These are phyloP conservation scores for Aphodius granarius DNA, from an alignment of 2,888 invertebrate species.

Conservation along the genomic window DNA sequence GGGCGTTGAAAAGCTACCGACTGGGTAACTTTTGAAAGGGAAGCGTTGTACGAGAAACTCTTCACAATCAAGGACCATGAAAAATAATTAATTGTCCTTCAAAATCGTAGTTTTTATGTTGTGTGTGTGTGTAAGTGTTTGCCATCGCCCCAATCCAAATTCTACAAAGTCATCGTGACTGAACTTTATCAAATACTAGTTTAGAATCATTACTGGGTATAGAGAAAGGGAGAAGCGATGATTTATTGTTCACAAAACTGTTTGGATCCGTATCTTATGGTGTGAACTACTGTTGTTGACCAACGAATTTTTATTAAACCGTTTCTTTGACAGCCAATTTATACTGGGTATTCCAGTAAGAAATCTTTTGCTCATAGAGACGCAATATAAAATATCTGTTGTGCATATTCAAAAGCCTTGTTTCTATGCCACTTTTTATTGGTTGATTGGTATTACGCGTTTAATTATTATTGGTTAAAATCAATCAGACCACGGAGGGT, in stretches of 20 bases:
- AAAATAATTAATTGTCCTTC: conserved; percentile 55
- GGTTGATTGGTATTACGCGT: no score
- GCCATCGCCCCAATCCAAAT: background rate
- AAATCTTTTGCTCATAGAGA: no score
- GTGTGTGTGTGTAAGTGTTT: background rate
- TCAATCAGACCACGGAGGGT: no score
- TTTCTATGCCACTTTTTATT: no score
- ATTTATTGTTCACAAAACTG: conserved; percentile 8
- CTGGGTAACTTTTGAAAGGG: conserved; percentile 29
- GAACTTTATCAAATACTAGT: background rate
- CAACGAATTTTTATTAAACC: no score
- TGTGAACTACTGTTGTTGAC: conserved; percentile 10
- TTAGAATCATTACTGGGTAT: background rate
- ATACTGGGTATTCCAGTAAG: no score
- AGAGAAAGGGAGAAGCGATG: background rate
- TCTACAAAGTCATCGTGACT: background rate
- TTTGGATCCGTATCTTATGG: conserved; percentile 8
- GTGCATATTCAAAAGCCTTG: no score
- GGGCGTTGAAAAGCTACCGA: conserved; percentile 27
- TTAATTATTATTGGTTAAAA: no score
- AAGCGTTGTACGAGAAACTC: conserved; percentile 38
- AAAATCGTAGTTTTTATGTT: conserved; percentile 10
- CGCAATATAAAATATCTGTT: no score
- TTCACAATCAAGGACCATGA: conserved; percentile 53
- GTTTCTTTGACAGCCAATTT: no score